Evolutionary conservation across 2,113 vertebrate species (phyloP), one percentile per base, ranked within the genome.

Genomic region (Megaceryle maxima): DNA sequence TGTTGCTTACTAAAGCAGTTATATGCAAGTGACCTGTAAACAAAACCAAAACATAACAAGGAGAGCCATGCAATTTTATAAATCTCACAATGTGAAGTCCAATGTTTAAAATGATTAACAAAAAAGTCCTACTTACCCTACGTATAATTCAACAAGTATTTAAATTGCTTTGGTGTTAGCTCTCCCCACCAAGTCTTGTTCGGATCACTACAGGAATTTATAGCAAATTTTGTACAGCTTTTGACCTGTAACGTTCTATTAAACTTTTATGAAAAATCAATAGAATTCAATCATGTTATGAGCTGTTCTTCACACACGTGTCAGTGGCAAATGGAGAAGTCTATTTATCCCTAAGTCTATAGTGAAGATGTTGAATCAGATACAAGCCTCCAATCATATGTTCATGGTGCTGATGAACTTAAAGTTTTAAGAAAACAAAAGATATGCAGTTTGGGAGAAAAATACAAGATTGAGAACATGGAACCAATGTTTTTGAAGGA

Each of bases 261-360:
- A 97, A 98, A 97, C 74, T 97, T 98, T 97, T 98, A 98, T 97
- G 96, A 98, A 97, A 98, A 98, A 98, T 97, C 98, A 98, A 97
- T 98, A 86, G 83, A 50, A 56, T 95, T 97, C 96, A 97, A 97
- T 96, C 95, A 62, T 87, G 63, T 94, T 88, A 59, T 43, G 51
- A 95, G 87, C 94, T 97, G 96, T 92, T 95, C 94, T 95, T 97
- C 96, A 96, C 84, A 55, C 60, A 84, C 16, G 3, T 77, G 95
- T 96, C 97, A 97, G 87, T 37, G 46, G 96, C 63, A 96, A 96
- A 94, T 22, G 39, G 74, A 90, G 78, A 91, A 81, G 67, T 64
- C 88, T 94, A 66, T 96, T 95, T 87, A 88, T 91, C 67, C 81
- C 74, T 67, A 85, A 92, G 88, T 92, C 72, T 55, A 74, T 37